Conservation (phyloP, 2,888 invertebrate species). For the Pandemis cinnamomeana region DNA sequence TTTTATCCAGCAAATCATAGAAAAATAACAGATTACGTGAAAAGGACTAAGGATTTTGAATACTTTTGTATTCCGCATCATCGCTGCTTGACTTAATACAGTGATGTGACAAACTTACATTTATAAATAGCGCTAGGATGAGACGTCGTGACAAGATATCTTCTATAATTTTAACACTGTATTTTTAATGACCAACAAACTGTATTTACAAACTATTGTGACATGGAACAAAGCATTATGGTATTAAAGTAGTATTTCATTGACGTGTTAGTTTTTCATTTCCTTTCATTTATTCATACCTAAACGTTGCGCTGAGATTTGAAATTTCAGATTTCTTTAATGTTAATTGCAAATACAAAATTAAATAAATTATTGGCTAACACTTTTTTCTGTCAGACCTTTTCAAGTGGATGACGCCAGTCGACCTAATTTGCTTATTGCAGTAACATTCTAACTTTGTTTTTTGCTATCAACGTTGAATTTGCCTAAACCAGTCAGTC, state of each 20-base stretch:
- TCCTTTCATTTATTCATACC: not conserved
- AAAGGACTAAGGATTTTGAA: too few species aligned
- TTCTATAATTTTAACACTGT: not conserved
- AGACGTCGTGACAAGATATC: slow-evolving; percentile 1
- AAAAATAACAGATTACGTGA: not conserved
- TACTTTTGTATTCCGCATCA: too few species aligned
- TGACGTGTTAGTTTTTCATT: not conserved
- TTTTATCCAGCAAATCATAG: not conserved
- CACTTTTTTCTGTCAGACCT: too few species aligned
- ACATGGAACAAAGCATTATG: not conserved
- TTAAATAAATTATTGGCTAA: too few species aligned
- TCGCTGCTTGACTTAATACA: too few species aligned
- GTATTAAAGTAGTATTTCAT: slow-evolving; percentile 2
- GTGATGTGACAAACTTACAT: not conserved
- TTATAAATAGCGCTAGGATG: not conserved
- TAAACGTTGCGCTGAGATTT: not conserved
- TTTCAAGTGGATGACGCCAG: too few species aligned
- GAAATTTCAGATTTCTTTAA: not conserved
- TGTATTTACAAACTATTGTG: not conserved
- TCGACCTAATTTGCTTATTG: too few species aligned
- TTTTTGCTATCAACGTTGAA: too few species aligned
- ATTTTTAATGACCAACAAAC: not conserved
- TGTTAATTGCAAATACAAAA: too few species aligned
- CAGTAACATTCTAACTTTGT: too few species aligned
- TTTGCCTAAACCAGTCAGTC: too few species aligned